Evolutionary conservation across 2,113 vertebrate species (phyloP).

Genomic region (Ictalurus furcatus): DNA sequence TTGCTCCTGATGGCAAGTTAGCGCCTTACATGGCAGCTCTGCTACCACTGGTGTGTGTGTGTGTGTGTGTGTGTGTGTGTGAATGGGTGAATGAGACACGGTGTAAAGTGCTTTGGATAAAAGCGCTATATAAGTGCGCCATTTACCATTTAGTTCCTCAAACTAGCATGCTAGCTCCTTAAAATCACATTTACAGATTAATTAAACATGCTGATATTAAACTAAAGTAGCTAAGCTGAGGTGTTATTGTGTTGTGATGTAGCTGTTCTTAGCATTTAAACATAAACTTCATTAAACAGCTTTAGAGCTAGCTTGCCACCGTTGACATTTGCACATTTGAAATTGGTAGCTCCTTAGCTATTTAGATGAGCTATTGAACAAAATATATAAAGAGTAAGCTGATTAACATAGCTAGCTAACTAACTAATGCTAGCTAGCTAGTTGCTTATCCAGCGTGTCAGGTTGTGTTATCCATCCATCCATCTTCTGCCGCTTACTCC

Average conservation of each 20-base stretch:
- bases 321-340: not conserved
- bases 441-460: not conserved
- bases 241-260: not conserved
- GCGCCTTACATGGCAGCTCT: no score
- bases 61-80: no score
- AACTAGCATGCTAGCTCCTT: not conserved
- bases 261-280: not conserved
- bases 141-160: not conserved
- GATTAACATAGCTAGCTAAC: not conserved
- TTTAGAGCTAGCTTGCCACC: not conserved
- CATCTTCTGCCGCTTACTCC: no score
- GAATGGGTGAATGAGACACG: no score
- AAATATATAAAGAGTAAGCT: not conserved
- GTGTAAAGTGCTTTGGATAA: no score
- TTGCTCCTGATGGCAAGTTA: no score
- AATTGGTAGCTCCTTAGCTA: not conserved
- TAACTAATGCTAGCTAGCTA: not conserved
- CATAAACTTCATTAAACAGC: not conserved
- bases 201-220: not conserved
- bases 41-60: no score
- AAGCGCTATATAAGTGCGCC: no score
- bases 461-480: not conserved
- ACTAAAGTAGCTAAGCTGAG: not conserved
- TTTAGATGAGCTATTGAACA: not conserved
- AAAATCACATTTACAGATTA: not conserved